Percentiles rank a stretch among this genome's conserved stretches.
Evolutionary conservation across 2,113 vertebrate genomes (phyloP).

Genomic region (Oceanites oceanicus): DNA sequence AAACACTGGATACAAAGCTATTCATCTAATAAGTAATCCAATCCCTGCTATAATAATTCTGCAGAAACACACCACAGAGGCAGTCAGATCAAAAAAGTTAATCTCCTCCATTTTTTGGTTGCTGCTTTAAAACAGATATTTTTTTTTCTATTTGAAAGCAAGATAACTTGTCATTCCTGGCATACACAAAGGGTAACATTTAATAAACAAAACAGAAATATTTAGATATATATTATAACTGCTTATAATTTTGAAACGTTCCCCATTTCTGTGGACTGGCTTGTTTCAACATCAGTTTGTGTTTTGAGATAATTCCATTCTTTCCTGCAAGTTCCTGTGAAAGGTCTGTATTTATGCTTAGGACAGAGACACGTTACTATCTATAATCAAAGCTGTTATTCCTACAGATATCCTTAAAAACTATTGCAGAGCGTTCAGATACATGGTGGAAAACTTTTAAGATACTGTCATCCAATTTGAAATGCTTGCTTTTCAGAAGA

Average conservation of each 20-base stretch:
- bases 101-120: neutral
- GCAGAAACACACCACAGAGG: neutral
- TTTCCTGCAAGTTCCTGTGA: neutral
- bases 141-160: neutral
- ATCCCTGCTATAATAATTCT: neutral
- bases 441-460: neutral
- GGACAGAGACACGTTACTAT: neutral
- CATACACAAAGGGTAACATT: neutral
- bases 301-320: neutral
- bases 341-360: neutral
- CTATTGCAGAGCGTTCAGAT: neutral
- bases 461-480: neutral
- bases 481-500: neutral
- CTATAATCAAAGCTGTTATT: neutral
- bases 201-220: neutral
- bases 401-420: neutral
- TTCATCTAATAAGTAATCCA: neutral
- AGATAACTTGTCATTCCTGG: neutral
- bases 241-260: neutral
- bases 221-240: neutral
- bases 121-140: neutral
- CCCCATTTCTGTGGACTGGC: neutral
- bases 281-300: neutral
- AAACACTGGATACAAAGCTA: conserved; percentile 12
- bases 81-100: neutral